phyloP scores from a whole-genome alignment of 2,797 vertebrate genomes.

The Lacerta viridis region DNA sequence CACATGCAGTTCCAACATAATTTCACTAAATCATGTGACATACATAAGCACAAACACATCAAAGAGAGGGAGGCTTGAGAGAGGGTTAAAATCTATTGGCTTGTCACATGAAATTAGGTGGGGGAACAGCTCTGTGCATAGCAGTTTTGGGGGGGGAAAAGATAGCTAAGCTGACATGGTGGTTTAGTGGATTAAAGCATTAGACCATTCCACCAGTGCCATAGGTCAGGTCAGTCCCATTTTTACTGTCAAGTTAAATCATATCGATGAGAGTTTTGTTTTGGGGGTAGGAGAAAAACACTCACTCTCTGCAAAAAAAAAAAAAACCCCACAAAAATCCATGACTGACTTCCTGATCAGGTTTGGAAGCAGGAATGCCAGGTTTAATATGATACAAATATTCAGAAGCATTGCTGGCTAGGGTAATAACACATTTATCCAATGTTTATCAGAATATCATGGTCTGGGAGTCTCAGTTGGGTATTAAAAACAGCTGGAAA shows the following conservation, averaged over 20 bases:
- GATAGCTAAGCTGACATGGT: slow-evolving; percentile 25
- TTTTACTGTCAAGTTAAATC: slow-evolving; percentile 60
- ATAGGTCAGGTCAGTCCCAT: slow-evolving; percentile 49
- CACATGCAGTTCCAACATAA: neutral
- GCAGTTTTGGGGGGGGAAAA: slow-evolving; percentile 46
- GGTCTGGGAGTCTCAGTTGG: slow-evolving; percentile 49
- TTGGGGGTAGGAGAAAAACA: slow-evolving; percentile 48
- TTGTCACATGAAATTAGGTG: slow-evolving; percentile 25
- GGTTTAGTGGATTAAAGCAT: slow-evolving; percentile 50
- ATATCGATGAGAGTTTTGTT: slow-evolving; percentile 49
- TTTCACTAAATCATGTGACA: slow-evolving; percentile 10
- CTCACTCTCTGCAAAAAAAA: neutral
- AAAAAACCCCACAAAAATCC: slow-evolving; percentile 21
- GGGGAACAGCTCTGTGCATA: slow-evolving; percentile 5
- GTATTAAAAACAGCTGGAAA: slow-evolving; percentile 58
- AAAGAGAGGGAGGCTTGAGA: neutral
- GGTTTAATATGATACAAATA: slow-evolving; percentile 40
- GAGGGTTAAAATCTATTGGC: slow-evolving; percentile 13
- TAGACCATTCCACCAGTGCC: slow-evolving; percentile 38
- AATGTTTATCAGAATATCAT: slow-evolving; percentile 44
- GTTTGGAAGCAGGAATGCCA: slow-evolving; percentile 38
- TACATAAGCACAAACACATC: slow-evolving; percentile 13
- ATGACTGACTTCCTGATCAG: slow-evolving; percentile 49
- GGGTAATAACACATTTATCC: slow-evolving; percentile 21
- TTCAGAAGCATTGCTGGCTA: slow-evolving; percentile 39